Conservation (phyloP, 2,113 vertebrate species). For the Ramphastos sulfuratus region DNA sequence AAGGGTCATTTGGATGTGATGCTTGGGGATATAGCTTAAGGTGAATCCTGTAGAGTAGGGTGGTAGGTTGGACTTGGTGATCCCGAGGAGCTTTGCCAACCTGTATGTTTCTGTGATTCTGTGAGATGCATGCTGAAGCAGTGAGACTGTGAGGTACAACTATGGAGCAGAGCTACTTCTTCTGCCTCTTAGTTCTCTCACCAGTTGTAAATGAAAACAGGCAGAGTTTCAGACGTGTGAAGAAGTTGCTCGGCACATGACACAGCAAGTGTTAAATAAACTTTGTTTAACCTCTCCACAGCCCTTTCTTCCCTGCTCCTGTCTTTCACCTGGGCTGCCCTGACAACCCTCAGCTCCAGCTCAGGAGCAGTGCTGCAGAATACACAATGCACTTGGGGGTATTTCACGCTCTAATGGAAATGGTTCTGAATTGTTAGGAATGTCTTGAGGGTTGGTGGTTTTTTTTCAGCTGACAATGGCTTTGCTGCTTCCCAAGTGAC, state of each 20-base stretch:
- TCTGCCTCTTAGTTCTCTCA: not conserved
- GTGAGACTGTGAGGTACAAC: not conserved
- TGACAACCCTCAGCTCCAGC: not conserved
- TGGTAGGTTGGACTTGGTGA: too few species aligned
- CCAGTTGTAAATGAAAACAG: not conserved
- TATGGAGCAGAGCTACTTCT: not conserved
- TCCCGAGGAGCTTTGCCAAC: too few species aligned
- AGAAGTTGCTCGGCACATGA: not conserved
- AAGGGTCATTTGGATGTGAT: too few species aligned
- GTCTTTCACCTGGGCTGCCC: not conserved
- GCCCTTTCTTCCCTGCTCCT: not conserved
- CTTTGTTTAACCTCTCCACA: not conserved
- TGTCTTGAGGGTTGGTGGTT: too few species aligned
- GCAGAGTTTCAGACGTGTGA: not conserved
- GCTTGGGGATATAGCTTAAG: too few species aligned
- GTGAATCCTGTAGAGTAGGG: too few species aligned
- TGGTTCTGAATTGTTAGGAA: not conserved
- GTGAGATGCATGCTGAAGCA: not conserved
- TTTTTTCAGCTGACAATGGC: not conserved
- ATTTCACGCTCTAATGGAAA: not conserved
- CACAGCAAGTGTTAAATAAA: not conserved
- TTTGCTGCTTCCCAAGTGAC: not conserved
- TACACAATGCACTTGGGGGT: rapidly evolving
- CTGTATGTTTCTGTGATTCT: too few species aligned
- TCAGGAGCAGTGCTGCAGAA: not conserved